These are phyloP conservation scores for Montipora foliosa DNA, from an alignment of 64 coral and sea anemone species.

Conservation along the genomic window DNA sequence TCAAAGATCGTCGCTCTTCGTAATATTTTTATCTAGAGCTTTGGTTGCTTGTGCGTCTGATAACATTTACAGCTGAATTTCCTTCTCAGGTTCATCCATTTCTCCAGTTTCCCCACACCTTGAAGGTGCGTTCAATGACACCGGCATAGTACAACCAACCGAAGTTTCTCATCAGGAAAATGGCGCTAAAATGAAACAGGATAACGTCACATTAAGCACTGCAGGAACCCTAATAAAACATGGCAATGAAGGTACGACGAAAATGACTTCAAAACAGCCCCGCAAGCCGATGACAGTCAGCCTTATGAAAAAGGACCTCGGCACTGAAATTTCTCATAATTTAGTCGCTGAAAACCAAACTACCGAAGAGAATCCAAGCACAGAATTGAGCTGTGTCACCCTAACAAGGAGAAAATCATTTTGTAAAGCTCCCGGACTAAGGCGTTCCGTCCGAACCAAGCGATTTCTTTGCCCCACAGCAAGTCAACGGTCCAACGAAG, in stretches of 20 bases:
- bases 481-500: not conserved
- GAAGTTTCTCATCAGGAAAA: not conserved
- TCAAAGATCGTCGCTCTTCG: too few relatives aligned
- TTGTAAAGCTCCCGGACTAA: slow-evolving; percentile 25
- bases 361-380: not conserved
- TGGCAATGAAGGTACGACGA: not conserved
- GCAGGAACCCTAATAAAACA: not conserved
- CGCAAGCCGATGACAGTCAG: not conserved
- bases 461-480: slow-evolving; percentile 41
- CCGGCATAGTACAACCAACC: not conserved
- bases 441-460: slow-evolving; percentile 23
- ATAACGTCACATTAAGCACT: not conserved
- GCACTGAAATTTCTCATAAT: not conserved
- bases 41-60: too few relatives aligned
- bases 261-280: not conserved
- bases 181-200: not conserved
- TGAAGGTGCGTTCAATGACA: not conserved
- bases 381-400: not conserved
- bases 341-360: not conserved
- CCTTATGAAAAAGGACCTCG: not conserved
- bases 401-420: not conserved
- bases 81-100: slow-evolving; percentile 17
- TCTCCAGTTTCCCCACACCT: not conserved
- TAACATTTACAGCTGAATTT: not conserved
- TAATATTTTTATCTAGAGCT: too few relatives aligned